Evolutionary conservation across 2,888 invertebrate species (phyloP), one percentile per base, ranked within the genome.

Genomic region (Dynastes grantii): DNA sequence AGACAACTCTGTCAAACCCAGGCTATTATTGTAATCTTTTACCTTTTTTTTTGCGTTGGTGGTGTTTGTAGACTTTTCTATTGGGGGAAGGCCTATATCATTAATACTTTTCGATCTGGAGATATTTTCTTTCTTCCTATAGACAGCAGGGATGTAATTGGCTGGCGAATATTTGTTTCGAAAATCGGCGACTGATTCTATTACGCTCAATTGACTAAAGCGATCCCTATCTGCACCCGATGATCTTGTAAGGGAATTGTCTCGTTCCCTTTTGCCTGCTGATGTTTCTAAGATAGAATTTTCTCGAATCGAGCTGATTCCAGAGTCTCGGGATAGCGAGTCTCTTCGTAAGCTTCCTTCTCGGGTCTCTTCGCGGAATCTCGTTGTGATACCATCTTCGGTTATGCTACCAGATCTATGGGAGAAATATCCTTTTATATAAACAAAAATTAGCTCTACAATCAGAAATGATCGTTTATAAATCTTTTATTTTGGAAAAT

Each of bases 121-220:
- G 70, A 88, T 86, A 81, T 86, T 86, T 63, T 87, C 87, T 40
- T 78, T 76, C 82, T 87, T 87, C 76, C 89, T 83, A 64, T 86
- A 82, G 77, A 87, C 85, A 65, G 88, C 87, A 80, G 95, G 94
- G 85, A 93, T 92, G 88, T 95, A 95, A 86, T 93, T 92, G 58
- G 93, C 91, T 70, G 95, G 94, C 55, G 95, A 95, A 86, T 95
- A 95, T 88, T 94, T 95, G 85, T 93, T 93, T 86, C 93, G 92
- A 81, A 95, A 88, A 81, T 95, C 94, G 49, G 94, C 92, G 0
- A 90, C 88, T 1, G 89, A 88, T 51, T 89, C 88, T 29, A 87
- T 84, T 22, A 88, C 86, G 80, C 85, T 86, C 11, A 87, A 79
- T 0, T 86, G 83, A 1, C 84, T 82, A 32, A 83, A 70, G 9